Conservation (phyloP, 2,888 invertebrate genomes). For the Melinaea marsaeus region DNA sequence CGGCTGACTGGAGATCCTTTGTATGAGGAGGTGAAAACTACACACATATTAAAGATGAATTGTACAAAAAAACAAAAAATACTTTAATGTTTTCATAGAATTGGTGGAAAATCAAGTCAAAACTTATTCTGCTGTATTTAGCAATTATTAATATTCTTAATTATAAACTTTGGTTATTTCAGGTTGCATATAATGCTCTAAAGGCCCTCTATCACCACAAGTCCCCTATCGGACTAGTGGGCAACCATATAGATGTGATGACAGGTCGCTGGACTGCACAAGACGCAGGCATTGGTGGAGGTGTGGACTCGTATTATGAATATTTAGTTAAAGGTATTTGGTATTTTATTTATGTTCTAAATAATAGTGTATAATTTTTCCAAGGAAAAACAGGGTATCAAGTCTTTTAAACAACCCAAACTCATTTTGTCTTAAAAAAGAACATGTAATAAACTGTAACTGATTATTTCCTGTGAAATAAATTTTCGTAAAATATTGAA, state of each 20-base stretch:
- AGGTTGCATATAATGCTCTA: conserved; percentile 94
- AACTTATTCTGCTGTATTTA: not conserved
- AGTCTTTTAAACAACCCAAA: too few species aligned
- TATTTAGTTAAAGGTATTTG: conserved; percentile 93
- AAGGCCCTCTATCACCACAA: conserved; percentile 91
- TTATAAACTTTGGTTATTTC: conserved; percentile 28
- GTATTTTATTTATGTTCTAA: not conserved
- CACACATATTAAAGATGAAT: not conserved
- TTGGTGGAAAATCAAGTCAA: not conserved
- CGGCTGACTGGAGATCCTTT: conserved; percentile 95
- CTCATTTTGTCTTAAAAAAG: too few species aligned
- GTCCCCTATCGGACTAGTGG: conserved; percentile 92
- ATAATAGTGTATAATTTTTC: not conserved
- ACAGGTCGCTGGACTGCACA: conserved; percentile 98
- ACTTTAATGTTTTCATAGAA: too few species aligned
- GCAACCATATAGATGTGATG: conserved; percentile 97
- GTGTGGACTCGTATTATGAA: conserved; percentile 98
- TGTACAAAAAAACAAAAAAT: too few species aligned
- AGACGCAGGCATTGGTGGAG: conserved; percentile 97
- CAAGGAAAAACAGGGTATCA: not conserved
- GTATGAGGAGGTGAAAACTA: conserved; percentile 87
- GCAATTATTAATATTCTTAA: not conserved
- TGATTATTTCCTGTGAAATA: too few species aligned
- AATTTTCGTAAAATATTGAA: too few species aligned
- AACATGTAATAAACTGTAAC: not conserved